These are phyloP conservation scores for Myocastor coypus DNA, from an alignment of 2,113 vertebrate species.

Conservation along the genomic window DNA sequence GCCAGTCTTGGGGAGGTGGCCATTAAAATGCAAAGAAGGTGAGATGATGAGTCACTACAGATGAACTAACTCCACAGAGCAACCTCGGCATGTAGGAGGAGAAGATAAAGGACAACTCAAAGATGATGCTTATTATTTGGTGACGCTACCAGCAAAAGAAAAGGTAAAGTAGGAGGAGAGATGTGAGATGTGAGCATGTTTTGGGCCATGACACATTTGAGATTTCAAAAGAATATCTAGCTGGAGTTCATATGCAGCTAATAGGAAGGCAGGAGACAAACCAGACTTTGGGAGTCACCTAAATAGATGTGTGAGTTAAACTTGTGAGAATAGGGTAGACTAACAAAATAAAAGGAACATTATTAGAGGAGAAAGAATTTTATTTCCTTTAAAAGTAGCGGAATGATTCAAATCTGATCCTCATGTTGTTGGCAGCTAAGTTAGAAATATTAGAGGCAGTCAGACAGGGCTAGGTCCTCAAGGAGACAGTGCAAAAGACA, in stretches of 20 bases:
- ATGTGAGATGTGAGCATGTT: not conserved
- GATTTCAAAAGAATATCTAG: not conserved
- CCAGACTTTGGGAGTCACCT: not conserved
- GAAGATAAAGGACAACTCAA: not conserved
- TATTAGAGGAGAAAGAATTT: not conserved
- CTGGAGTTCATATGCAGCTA: not conserved
- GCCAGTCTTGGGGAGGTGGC: not conserved
- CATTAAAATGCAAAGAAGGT: not conserved
- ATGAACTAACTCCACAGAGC: not conserved
- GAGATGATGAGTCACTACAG: not conserved
- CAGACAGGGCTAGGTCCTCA: no score
- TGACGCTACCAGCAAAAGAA: slow-evolving; percentile 36
- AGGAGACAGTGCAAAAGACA: no score
- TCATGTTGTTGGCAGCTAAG: no score
- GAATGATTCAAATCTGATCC: not conserved
- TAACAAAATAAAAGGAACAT: not conserved
- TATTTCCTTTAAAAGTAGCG: not conserved
- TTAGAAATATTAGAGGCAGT: no score
- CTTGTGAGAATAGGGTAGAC: not conserved
- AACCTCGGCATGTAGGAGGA: not conserved
- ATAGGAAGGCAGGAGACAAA: not conserved
- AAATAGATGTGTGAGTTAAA: not conserved
- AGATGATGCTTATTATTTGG: not conserved
- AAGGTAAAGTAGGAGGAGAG: slow-evolving; percentile 1
- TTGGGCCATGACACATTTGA: not conserved